Evolutionary conservation across 2,888 invertebrate species (phyloP), one percentile per base, ranked within the genome.

Genomic region (Zootermopsis nevadensis): DNA sequence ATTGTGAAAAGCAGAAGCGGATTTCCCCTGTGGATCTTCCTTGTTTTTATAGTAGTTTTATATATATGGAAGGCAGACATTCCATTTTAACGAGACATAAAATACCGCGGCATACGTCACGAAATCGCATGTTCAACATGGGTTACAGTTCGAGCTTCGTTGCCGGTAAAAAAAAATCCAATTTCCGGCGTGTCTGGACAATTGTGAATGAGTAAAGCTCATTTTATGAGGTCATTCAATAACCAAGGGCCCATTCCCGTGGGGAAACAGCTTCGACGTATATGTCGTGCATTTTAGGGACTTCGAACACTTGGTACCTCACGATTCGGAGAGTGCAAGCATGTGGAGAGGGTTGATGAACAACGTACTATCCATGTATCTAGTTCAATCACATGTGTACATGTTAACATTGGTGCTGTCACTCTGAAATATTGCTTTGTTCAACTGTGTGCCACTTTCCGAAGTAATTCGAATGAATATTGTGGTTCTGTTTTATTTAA

Each of bases 71-170:
- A 60, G 60, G n/a, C n/a, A 60, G 27, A 60, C n/a, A n/a, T 80
- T 80, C 69, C 38, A n/a, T 80, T 80, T 80, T 80, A 80, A 80
- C 66, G 27, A 38, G 80, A 80, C 42, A 80, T 67, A 80, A 80
- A 80, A 80, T 80, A 77, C 55, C 33, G 77, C 42, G 42, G 22
- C 31, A 31, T 33, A 24, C 33, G 69, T 6, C 8, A 33, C 69
- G 27, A 69, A 69, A 33, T 31, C 24, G 76, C 76, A n/a, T 38
- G 72, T 7, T 72, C 33, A 22, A 35, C 72, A 72, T 31, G 76
- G 77, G 33, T 31, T 31, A 55, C 48, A 55, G 24, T 53, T 77
- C 31, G 31, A 77, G 30, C 55, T 55, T 77, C 77, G 53, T 30
- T 31, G 55, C 53, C 48, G 53, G 74, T 60, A 66, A 38, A 66